Evolutionary conservation across 2,888 invertebrate species (phyloP), one percentile per base, ranked within the genome.

Genomic region (Sipha maydis): DNA sequence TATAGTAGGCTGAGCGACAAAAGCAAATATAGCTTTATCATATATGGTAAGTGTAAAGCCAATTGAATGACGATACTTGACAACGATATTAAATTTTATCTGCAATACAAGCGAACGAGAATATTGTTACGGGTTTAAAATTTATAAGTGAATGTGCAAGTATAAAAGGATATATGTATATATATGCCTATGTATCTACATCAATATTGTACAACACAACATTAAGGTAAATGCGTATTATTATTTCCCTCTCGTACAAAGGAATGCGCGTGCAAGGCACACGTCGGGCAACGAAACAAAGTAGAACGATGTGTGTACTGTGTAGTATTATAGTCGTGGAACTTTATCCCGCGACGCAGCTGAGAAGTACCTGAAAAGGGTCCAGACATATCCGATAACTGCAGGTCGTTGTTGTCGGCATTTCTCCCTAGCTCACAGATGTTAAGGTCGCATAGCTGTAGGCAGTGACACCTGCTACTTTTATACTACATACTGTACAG

Each of bases 391-490:
- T 82, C 76, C 82, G 61, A 88, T 76, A 75, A 75, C 88, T 61
- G 88, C 11, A 48, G 48, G 48, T 48, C 48, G 48, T 41, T 9
- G 41, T 75, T 48, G 31, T 67, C 67, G 82, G 75, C 75, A 54
- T 82, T 88, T 75, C 61, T 61, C 25, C 34, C 25, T 41, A 31
- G 25, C 48, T 25, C 28, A 82, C 88, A 88, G 80, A 82, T 88
- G 88, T 75, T 88, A 48, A 80, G 88, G 41, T 76, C 67, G 82
- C 76, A 88, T 61, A 80, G 86, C 86, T 80, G 73, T 82, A 88
- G 82, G 80, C 82, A 67, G 41, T 82, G 67, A 88, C 88, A 88
- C 88, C 88, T 88, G 88, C 88, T 76, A 76, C 80, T 71, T 28
- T 38, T 61, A 61, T 61, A 61, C 61, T 25, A 25, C 61, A 61